Base-by-base conservation (phyloP, 2,113 vertebrate genomes). In the Etheostoma spectabile region DNA sequence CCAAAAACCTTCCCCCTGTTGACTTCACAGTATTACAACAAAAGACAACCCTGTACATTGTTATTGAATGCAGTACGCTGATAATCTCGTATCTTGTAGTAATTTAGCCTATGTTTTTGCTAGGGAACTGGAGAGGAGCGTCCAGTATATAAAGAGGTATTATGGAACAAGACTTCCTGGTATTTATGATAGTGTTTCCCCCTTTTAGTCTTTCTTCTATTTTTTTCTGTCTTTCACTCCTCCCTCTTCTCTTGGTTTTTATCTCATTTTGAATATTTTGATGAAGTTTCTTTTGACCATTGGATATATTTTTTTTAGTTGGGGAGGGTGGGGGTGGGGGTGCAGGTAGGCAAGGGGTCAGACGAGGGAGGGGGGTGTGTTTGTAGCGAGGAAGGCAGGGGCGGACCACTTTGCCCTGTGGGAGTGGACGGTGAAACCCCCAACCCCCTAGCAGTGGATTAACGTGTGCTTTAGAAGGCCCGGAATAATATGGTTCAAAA, bases 21-120 rank as follows among this genome's bases (percentile, higher is more conserved):
- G 30, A 30, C 30, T 30, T 30, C 30, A 30, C 92, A 94, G 94
- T 94, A 93, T 95, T 94, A 93, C 89, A 72, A 62, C 79, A 74
- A 83, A 59, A 70, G 74, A 82, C 65, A 82, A 90, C 80, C 89
- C 89, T 93, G 94, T 94, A 93, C 91, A 93, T 94, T 95, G 92
- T 95, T 94, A 94, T 88, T 93, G 91, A 95, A 93, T 93, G 93
- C 95, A 95, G 95, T 94, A 93, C 94, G 92, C 93, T 93, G 93
- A 94, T 94, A 93, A 86, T 93, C 90, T 92, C 94, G 93, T 95
- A 93, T 94, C 90, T 94, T 91, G 93, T 95, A 95, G 94, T 93
- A 91, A 89, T 92, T 93, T 94, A 95, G 94, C 88, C 66, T 92
- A 67, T 94, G 83, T 91, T 80, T 95, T 94, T 93, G 88, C 90